phyloP scores from a whole-genome alignment of 2,888 invertebrate species.

The Parelbella ahira region DNA sequence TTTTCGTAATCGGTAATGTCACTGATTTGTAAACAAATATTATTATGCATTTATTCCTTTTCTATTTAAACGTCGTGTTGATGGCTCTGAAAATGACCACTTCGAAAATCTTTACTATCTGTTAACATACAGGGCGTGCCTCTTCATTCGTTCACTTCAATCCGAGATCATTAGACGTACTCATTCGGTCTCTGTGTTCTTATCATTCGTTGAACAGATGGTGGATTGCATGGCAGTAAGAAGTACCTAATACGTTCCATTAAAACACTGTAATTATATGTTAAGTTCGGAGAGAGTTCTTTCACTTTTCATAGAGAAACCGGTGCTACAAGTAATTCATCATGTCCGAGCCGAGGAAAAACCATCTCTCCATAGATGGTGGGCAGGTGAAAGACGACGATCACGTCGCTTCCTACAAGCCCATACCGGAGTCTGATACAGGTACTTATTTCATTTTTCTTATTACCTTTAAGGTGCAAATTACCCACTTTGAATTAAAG shows the following conservation, averaged over 20 bases:
- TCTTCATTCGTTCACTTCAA: neutral
- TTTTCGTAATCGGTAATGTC: too few relatives aligned
- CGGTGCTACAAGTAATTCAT: conserved; percentile 35
- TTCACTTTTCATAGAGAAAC: conserved; percentile 32
- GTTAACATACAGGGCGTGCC: neutral
- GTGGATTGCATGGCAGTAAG: conserved; percentile 3
- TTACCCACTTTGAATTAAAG: too few relatives aligned
- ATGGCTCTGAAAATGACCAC: too few relatives aligned
- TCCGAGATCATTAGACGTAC: conserved; percentile 1
- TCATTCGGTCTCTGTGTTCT: too few relatives aligned
- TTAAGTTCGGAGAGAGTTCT: conserved; percentile 29
- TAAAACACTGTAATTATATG: conserved; percentile 8
- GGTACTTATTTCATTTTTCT: conserved; percentile 53
- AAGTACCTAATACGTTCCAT: conserved; percentile 6
- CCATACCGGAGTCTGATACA: conserved; percentile 80
- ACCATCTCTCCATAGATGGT: conserved; percentile 67
- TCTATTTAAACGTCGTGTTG: too few relatives aligned
- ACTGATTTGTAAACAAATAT: too few relatives aligned
- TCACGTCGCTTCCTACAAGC: conserved; percentile 75
- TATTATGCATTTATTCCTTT: too few relatives aligned
- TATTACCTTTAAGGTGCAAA: too few relatives aligned
- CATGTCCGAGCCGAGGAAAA: conserved; percentile 70
- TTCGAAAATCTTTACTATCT: too few relatives aligned
- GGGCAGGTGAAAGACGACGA: conserved; percentile 75
- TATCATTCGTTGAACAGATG: conserved; percentile 16